Evolutionary conservation across 2,113 vertebrate species (phyloP).

Genomic region (Rhizomys pruinosus): DNA sequence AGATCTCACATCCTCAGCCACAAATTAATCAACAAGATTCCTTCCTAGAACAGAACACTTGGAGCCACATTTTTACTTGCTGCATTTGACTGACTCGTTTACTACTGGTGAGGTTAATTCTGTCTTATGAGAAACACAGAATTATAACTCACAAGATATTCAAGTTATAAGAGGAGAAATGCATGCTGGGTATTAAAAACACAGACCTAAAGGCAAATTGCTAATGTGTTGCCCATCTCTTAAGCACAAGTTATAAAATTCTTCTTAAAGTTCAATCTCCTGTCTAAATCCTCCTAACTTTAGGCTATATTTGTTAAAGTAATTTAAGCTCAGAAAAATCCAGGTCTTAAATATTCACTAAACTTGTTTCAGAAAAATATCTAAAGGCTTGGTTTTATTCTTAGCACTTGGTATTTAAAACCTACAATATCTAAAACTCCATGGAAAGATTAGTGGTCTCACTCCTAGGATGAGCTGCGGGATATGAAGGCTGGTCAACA

Average conservation of each 20-base stretch:
- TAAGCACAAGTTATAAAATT: slow-evolving; percentile 21
- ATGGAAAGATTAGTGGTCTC: neutral
- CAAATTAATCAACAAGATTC: neutral
- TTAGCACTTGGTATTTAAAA: slow-evolving; percentile 39
- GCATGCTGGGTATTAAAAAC: neutral
- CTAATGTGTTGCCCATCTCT: neutral
- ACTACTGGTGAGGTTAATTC: neutral
- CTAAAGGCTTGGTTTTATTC: slow-evolving; percentile 62
- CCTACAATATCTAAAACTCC: slow-evolving; percentile 7
- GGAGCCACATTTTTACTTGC: neutral
- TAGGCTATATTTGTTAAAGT: slow-evolving; percentile 58
- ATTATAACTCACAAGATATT: no score
- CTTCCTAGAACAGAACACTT: neutral
- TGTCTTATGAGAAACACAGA: neutral
- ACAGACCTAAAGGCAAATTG: neutral
- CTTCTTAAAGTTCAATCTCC: neutral
- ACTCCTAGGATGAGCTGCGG: fast-evolving
- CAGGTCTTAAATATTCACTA: slow-evolving; percentile 73
- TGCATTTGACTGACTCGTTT: neutral
- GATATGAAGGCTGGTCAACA: neutral
- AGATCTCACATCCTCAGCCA: neutral
- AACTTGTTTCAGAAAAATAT: slow-evolving; percentile 66
- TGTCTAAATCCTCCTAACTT: slow-evolving; percentile 56
- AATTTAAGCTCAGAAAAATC: slow-evolving; percentile 66
- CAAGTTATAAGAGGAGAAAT: neutral